These are phyloP conservation scores for Nipponacmea schrenckii DNA, from an alignment of 2,888 invertebrate species.

Conservation along the genomic window DNA sequence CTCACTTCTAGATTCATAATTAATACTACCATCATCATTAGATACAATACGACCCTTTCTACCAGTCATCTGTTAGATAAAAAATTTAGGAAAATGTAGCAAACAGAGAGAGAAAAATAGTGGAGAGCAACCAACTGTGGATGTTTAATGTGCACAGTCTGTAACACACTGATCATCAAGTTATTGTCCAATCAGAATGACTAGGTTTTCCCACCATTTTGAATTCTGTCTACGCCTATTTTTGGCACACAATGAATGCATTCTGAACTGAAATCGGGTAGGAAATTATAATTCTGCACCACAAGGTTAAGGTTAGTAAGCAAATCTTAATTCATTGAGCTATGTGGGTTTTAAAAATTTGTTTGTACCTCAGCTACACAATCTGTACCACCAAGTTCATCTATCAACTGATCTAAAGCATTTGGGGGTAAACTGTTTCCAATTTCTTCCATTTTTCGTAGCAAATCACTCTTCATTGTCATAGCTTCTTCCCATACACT, in stretches of 20 bases:
- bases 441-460: conserved; percentile 84
- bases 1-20: conserved; percentile 94
- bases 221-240: too few relatives aligned
- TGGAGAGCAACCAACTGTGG: too few relatives aligned
- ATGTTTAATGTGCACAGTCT: too few relatives aligned
- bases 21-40: conserved; percentile 85
- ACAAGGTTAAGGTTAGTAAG: too few relatives aligned
- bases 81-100: background rate
- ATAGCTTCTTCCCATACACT: conserved; percentile 84
- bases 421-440: conserved; percentile 93
- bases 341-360: too few relatives aligned
- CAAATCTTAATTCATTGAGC: too few relatives aligned
- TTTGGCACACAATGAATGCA: too few relatives aligned
- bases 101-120: background rate
- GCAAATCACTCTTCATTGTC: conserved; percentile 90
- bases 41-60: conserved; percentile 83
- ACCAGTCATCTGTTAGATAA: conserved; percentile 85
- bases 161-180: too few relatives aligned
- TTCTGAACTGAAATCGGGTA: too few relatives aligned
- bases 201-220: too few relatives aligned
- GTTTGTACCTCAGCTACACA: conserved; percentile 88
- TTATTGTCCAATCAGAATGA: too few relatives aligned
- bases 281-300: too few relatives aligned
- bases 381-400: conserved; percentile 96
- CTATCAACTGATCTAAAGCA: conserved; percentile 97